These are phyloP conservation scores for Chymomyza procnemis DNA, from an alignment of 2,888 invertebrate species.

Conservation along the genomic window DNA sequence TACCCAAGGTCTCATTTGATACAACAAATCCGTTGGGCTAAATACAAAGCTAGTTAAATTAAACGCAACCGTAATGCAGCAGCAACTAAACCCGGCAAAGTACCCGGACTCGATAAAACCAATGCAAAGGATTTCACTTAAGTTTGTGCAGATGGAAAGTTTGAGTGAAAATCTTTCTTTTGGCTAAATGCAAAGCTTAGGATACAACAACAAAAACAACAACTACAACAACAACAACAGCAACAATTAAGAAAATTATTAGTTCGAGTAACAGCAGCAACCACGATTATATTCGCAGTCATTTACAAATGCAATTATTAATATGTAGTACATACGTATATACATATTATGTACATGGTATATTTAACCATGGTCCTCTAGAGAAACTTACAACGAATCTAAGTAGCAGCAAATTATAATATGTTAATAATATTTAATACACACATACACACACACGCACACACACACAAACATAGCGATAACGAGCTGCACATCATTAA, in stretches of 20 bases:
- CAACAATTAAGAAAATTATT: no score
- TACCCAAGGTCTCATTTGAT: conserved; percentile 84
- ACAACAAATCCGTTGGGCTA: conserved; percentile 81
- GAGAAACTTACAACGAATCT: conserved; percentile 1
- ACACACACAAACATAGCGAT: conserved; percentile 8
- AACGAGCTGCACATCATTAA: conserved; percentile 14
- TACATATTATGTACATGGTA: background rate
- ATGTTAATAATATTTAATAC: background rate
- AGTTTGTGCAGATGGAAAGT: background rate
- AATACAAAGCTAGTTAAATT: conserved; percentile 3
- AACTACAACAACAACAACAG: background rate
- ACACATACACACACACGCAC: conserved; percentile 3
- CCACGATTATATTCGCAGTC: background rate
- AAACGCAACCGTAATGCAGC: background rate
- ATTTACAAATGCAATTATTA: background rate
- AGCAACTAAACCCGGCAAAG: background rate
- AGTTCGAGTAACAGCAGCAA: background rate
- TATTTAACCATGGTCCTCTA: background rate
- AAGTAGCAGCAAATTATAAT: conserved; percentile 2
- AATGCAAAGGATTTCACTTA: background rate
- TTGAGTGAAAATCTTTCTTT: no score
- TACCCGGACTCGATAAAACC: background rate
- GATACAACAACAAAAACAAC: conserved; percentile 17
- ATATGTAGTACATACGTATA: background rate
- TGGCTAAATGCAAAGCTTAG: background rate